These are phyloP conservation scores for Bubo bubo DNA, from an alignment of 2,113 vertebrate genomes.

Conservation along the genomic window DNA sequence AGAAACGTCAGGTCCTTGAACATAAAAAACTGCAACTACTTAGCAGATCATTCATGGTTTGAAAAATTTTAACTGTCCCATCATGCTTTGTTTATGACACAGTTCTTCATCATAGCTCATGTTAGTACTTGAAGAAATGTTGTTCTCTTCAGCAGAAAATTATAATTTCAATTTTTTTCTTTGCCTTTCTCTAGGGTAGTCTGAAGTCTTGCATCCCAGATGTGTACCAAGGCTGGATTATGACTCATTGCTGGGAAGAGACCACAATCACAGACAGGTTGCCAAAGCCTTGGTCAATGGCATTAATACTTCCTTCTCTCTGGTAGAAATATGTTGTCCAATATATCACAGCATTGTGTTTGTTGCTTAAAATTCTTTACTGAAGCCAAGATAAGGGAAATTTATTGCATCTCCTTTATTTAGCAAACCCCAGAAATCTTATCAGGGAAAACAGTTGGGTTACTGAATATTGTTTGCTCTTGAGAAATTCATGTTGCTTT, in stretches of 20 bases:
- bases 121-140: not conserved
- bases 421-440: not conserved
- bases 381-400: slow-evolving; percentile 43
- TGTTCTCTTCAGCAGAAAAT: not conserved
- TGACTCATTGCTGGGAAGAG: not conserved
- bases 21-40: not conserved
- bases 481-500: not conserved
- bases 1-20: not conserved
- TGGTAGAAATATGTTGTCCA: not conserved
- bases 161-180: not conserved
- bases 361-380: slow-evolving; percentile 33
- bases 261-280: not conserved
- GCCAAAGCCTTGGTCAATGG: not conserved
- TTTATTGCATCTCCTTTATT: slow-evolving; percentile 25
- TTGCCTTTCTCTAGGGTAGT: not conserved
- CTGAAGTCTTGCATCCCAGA: not conserved
- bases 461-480: not conserved
- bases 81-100: not conserved
- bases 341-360: not conserved
- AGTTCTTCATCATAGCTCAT: not conserved
- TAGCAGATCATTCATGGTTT: not conserved
- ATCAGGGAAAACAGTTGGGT: not conserved
- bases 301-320: not conserved
- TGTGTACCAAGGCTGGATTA: not conserved
- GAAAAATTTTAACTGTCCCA: not conserved